Evolutionary conservation across 2,797 vertebrate genomes (phyloP).

Genomic region (Eutrigla gurnardus): DNA sequence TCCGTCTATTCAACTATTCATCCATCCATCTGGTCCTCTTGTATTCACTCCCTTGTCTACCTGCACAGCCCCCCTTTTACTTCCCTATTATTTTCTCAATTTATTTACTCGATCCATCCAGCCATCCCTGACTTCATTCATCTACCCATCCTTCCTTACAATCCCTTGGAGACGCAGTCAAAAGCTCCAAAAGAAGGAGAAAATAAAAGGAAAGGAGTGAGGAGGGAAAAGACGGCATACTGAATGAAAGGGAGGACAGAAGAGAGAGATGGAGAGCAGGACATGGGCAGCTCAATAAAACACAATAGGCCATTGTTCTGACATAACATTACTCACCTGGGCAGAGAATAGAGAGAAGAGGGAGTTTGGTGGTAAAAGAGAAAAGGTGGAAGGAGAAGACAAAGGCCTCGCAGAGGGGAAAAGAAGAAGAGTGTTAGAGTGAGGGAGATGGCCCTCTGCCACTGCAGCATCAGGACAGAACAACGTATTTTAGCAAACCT

Average conservation of each 20-base stretch:
- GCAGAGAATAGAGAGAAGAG: constrained; percentile 58
- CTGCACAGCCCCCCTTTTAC: neutral
- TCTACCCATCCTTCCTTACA: constrained; percentile 35
- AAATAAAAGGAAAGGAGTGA: constrained; percentile 13
- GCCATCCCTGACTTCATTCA: constrained; percentile 30
- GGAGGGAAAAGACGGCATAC: constrained; percentile 28
- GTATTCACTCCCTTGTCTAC: constrained; percentile 13
- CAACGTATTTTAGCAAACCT: constrained; percentile 1
- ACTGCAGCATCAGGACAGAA: constrained; percentile 5
- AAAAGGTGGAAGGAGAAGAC: constrained; percentile 40
- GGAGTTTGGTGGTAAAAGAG: constrained; percentile 47
- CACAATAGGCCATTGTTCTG: constrained; percentile 81
- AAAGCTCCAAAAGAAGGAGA: neutral
- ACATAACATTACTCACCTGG: constrained; percentile 77
- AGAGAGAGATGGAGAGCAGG: constrained; percentile 49
- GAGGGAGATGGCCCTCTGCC: neutral
- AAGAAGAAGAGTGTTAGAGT: neutral
- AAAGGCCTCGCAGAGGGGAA: constrained; percentile 12
- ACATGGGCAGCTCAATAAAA: constrained; percentile 73
- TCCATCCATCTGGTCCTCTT: constrained; percentile 13
- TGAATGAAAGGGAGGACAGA: constrained; percentile 38
- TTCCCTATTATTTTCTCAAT: constrained; percentile 8
- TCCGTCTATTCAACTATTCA: neutral
- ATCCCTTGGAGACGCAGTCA: constrained; percentile 17
- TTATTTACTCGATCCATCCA: constrained; percentile 39